A percentile compares a stretch with the other conserved stretches of the same genome.
Conservation (phyloP, 2,888 invertebrate species). For the Bugula neritina region DNA sequence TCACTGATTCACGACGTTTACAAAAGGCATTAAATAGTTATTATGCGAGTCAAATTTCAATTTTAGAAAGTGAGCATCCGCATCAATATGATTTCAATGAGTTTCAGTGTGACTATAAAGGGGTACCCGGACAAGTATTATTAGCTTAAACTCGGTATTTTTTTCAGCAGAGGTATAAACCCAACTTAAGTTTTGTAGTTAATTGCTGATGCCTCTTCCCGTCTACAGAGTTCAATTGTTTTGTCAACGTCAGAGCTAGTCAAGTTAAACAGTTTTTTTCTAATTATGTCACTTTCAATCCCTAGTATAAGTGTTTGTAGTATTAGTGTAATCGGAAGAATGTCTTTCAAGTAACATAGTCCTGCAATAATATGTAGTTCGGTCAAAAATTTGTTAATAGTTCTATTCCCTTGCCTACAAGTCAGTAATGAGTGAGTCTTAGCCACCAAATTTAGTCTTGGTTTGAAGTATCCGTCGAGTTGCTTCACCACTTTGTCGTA, state of each 20-base stretch:
- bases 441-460: not conserved
- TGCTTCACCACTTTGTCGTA: not conserved
- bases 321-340: not conserved
- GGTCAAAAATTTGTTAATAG: not conserved
- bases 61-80: not conserved
- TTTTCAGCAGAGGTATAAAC: too few species aligned
- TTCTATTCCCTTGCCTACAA: not conserved
- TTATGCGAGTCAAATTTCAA: too few species aligned
- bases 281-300: not conserved
- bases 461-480: not conserved
- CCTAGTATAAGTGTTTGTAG: not conserved
- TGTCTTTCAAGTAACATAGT: not conserved
- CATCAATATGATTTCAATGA: too few species aligned
- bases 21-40: too few species aligned
- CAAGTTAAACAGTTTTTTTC: conserved; percentile 3
- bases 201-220: not conserved
- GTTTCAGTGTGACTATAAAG: too few species aligned
- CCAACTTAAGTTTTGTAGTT: not conserved
- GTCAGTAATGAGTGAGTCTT: not conserved
- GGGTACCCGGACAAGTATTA: too few species aligned
- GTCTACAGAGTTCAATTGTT: conserved; percentile 4
- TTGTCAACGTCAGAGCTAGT: not conserved
- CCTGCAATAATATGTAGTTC: not conserved
- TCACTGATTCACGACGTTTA: too few species aligned
- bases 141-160: too few species aligned